These are phyloP conservation scores for Acipenser ruthenus DNA, from an alignment of 2,797 vertebrate genomes.

Conservation along the genomic window DNA sequence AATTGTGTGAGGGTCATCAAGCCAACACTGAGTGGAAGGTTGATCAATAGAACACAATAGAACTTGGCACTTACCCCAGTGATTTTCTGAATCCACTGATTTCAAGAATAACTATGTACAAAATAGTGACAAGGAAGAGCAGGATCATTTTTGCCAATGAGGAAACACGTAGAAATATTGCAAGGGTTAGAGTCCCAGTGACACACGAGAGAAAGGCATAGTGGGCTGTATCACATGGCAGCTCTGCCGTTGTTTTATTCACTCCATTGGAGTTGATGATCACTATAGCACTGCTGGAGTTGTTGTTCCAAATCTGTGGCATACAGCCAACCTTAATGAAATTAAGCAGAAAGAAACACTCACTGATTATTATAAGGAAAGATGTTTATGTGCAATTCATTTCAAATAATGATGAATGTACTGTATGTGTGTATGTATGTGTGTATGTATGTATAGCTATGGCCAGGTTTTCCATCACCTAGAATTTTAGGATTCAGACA, in stretches of 20 bases:
- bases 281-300: slow-evolving; percentile 73
- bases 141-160: slow-evolving; percentile 90
- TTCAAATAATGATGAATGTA: too few relatives aligned
- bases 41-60: neutral
- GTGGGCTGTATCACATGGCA: slow-evolving; percentile 79
- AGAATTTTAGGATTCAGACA: too few relatives aligned
- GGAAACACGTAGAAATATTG: slow-evolving; percentile 87
- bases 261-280: slow-evolving; percentile 63
- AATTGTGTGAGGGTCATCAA: too few relatives aligned
- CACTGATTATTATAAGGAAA: neutral
- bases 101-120: slow-evolving; percentile 83
- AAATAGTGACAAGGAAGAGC: slow-evolving; percentile 72
- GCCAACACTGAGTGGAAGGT: too few relatives aligned
- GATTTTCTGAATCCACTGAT: slow-evolving; percentile 78
- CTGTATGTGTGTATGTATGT: too few relatives aligned
- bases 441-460: too few relatives aligned
- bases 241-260: slow-evolving; percentile 68
- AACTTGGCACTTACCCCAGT: slow-evolving; percentile 56
- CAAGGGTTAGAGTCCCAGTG: slow-evolving; percentile 80
- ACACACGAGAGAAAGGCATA: slow-evolving; percentile 88
- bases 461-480: too few relatives aligned
- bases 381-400: too few relatives aligned
- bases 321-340: slow-evolving; percentile 81
- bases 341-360: slow-evolving; percentile 11
- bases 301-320: slow-evolving; percentile 78